Percentiles rank a stretch among this genome's conserved stretches.
phyloP scores from a whole-genome alignment of 1,140 invertebrate species.

The Drosophila bipectinata region DNA sequence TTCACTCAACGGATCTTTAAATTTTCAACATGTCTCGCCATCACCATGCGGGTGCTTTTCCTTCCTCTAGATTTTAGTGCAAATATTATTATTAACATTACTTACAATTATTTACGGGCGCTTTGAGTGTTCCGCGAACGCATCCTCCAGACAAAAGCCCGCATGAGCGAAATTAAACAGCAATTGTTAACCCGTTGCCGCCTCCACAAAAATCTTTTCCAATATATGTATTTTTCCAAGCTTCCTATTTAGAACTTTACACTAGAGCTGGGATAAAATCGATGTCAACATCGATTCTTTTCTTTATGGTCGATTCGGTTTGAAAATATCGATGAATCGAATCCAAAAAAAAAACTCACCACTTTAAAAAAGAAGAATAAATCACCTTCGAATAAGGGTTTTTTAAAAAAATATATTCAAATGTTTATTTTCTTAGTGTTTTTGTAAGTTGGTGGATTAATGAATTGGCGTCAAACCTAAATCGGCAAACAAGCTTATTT shows the following conservation, averaged over 20 bases:
- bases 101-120: constrained; percentile 61
- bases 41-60: background rate
- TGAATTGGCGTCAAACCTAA: no score
- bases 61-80: constrained; percentile 7
- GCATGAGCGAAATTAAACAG: constrained; percentile 62
- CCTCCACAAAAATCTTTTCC: constrained; percentile 5
- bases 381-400: no score
- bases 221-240: constrained; percentile 32
- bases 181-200: constrained; percentile 40
- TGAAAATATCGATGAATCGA: no score
- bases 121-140: constrained; percentile 21
- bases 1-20: constrained; percentile 15
- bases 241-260: constrained; percentile 1
- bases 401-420: no score
- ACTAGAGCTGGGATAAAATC: no score
- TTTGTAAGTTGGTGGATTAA: no score
- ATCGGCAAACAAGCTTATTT: no score
- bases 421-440: no score
- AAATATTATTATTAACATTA: constrained; percentile 64
- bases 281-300: no score
- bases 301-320: no score
- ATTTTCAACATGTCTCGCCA: constrained; percentile 29
- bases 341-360: no score
- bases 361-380: no score
- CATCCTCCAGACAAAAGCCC: constrained; percentile 19